Evolutionary conservation across 2,113 vertebrate species (phyloP).

Genomic region (Prolemur simus): DNA sequence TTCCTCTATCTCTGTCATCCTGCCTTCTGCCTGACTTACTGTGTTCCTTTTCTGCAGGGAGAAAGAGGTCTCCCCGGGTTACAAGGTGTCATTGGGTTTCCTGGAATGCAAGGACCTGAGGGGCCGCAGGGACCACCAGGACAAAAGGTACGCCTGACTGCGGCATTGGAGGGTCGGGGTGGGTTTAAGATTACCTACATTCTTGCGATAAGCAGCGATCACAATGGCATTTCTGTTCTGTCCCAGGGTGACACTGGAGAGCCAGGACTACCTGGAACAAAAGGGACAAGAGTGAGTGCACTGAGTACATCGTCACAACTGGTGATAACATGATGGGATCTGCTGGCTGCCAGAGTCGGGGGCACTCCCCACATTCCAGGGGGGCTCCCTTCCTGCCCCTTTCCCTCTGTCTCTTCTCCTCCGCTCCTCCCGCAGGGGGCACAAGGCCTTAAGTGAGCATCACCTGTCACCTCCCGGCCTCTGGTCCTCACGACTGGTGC

Average conservation of each 20-base stretch:
- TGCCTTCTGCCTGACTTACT: neutral
- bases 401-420: no score
- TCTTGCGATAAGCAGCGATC: neutral
- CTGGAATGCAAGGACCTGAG: slow-evolving; percentile 95
- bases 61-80: slow-evolving; percentile 93
- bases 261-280: slow-evolving; percentile 90
- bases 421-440: accelerated
- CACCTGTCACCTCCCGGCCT: neutral
- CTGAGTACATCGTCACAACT: slow-evolving; percentile 81
- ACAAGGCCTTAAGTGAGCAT: accelerated
- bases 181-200: neutral
- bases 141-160: slow-evolving; percentile 86
- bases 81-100: slow-evolving; percentile 96
- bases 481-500: no score
- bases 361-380: accelerated
- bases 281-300: slow-evolving; percentile 94
- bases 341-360: accelerated
- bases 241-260: slow-evolving; percentile 93
- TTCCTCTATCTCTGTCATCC: neutral
- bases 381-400: neutral
- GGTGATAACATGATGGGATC: accelerated
- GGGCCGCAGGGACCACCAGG: slow-evolving; percentile 92
- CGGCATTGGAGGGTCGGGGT: neutral
- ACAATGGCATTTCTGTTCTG: neutral
- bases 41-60: slow-evolving; percentile 85